Evolutionary conservation across 2,113 vertebrate species (phyloP).

Genomic region (Glaucomys volans): DNA sequence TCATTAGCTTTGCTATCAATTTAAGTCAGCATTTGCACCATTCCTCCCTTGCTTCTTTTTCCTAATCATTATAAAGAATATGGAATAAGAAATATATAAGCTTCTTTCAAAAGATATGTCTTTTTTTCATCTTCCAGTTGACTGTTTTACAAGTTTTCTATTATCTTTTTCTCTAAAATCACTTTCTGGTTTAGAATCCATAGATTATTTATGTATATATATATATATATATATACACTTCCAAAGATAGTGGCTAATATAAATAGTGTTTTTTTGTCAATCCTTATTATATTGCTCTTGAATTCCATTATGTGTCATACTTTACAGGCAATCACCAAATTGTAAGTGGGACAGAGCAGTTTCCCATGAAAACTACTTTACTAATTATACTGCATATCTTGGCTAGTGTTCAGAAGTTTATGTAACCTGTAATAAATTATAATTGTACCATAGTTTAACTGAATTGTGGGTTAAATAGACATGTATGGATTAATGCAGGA

Average conservation of each 20-base stretch:
- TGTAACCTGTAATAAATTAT: conserved; percentile 19
- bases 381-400: conserved; percentile 28
- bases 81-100: conserved; percentile 19
- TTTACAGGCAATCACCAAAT: not conserved
- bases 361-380: conserved; percentile 35
- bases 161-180: conserved; percentile 7
- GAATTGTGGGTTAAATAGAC: not conserved
- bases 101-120: not conserved
- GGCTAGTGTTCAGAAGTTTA: conserved; percentile 27
- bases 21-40: not conserved
- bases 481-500: not conserved
- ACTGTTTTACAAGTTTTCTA: not conserved
- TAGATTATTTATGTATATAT: not conserved
- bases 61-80: not conserved
- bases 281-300: conserved; percentile 9
- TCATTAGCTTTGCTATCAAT: conserved; percentile 7
- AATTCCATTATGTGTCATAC: conserved; percentile 24
- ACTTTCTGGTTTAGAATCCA: not conserved
- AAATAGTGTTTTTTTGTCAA: conserved; percentile 18
- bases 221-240: not conserved
- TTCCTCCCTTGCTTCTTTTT: conserved; percentile 41
- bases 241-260: conserved; percentile 7
- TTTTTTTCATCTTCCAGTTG: conserved; percentile 51
- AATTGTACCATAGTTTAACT: not conserved
- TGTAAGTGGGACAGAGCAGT: not conserved